phyloP scores from a whole-genome alignment of 2,797 vertebrate species.

The Pelodytes ibericus region DNA sequence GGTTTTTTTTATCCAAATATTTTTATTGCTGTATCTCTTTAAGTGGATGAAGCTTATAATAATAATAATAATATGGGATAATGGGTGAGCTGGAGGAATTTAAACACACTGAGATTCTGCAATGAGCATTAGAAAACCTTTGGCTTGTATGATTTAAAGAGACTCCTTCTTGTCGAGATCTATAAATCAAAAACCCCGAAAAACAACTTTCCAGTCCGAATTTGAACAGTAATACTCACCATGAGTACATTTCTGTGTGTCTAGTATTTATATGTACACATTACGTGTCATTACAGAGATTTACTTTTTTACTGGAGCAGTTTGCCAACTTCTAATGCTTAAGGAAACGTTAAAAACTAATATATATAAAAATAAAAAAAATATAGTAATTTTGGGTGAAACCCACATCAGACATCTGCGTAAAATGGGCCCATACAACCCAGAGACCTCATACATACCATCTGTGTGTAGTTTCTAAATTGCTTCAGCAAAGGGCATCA shows the following conservation, averaged over 20 bases:
- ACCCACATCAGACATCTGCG: slow-evolving; percentile 9
- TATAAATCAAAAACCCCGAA: slow-evolving; percentile 21
- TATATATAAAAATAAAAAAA: slow-evolving; percentile 1
- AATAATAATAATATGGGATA: slow-evolving; percentile 22
- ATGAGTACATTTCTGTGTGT: background rate
- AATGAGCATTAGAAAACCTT: slow-evolving; percentile 13
- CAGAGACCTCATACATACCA: background rate
- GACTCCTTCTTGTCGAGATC: background rate
- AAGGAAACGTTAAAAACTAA: too few relatives aligned
- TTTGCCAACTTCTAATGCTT: slow-evolving; percentile 10
- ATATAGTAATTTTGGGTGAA: slow-evolving; percentile 5
- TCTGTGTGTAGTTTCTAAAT: slow-evolving; percentile 34
- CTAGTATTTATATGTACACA: slow-evolving; percentile 1
- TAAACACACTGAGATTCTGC: slow-evolving; percentile 24
- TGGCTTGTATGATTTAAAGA: slow-evolving; percentile 10
- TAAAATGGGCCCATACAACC: background rate
- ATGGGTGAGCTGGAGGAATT: slow-evolving; percentile 25
- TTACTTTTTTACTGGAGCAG: background rate
- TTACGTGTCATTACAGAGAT: slow-evolving; percentile 7
- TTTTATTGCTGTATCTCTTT: slow-evolving; percentile 20
- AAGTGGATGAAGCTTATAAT: slow-evolving; percentile 20
- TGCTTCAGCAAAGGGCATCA: slow-evolving; percentile 22
- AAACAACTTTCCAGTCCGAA: slow-evolving; percentile 33
- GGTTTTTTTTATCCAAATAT: too few relatives aligned
- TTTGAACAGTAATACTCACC: background rate